Evolutionary conservation across 2,797 vertebrate species (phyloP).

Genomic region (Catostomus latipinnis): DNA sequence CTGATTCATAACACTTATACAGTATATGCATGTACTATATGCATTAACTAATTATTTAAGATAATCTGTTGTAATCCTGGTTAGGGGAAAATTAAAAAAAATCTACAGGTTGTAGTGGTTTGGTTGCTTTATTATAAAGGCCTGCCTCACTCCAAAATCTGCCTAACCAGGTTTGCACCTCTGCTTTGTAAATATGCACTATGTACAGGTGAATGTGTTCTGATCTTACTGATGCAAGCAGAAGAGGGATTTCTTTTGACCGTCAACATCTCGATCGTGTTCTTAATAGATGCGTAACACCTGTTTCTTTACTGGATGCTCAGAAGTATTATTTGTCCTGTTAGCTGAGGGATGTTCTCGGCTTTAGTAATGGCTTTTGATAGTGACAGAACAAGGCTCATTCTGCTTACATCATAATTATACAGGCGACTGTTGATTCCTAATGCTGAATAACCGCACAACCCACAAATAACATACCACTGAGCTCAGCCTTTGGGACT

Average conservation of each 20-base stretch:
- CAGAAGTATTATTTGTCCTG: constrained; percentile 4
- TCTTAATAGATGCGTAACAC: not conserved
- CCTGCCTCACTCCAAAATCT: too few relatives aligned
- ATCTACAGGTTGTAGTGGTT: constrained; percentile 31
- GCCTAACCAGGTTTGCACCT: not conserved
- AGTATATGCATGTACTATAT: too few relatives aligned
- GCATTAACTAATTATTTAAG: too few relatives aligned
- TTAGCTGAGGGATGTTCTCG: constrained; percentile 6
- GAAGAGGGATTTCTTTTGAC: not conserved
- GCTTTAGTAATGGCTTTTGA: constrained; percentile 34
- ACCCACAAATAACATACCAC: constrained; percentile 32
- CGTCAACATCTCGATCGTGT: constrained; percentile 11
- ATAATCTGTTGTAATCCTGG: too few relatives aligned
- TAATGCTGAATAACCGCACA: constrained; percentile 10
- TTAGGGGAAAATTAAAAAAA: not conserved
- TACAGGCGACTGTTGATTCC: constrained; percentile 21
- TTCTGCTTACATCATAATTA: constrained; percentile 37
- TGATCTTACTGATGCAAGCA: not conserved
- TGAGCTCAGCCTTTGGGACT: constrained; percentile 13
- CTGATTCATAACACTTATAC: too few relatives aligned
- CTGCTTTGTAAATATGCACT: constrained; percentile 12
- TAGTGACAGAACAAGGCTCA: constrained; percentile 25
- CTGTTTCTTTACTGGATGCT: constrained; percentile 24
- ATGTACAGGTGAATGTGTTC: not conserved
- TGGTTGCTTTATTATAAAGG: constrained; percentile 25